phyloP scores from a whole-genome alignment of 2,113 vertebrate genomes.

The Strix uralensis region DNA sequence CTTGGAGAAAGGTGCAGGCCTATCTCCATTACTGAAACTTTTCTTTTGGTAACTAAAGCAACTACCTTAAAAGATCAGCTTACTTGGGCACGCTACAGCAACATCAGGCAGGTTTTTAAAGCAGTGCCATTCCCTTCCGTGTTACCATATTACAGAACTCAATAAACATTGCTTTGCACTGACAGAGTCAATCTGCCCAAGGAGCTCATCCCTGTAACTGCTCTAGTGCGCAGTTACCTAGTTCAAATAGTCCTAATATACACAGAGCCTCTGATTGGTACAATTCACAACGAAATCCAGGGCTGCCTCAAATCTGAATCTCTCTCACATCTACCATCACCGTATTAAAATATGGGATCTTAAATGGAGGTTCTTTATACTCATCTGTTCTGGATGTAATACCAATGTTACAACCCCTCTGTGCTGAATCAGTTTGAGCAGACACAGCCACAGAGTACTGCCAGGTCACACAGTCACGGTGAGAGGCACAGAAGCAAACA shows the following conservation, averaged over 20 bases:
- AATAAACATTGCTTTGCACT: neutral
- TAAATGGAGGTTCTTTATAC: neutral
- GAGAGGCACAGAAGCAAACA: accelerated
- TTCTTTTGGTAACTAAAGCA: neutral
- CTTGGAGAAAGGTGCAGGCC: neutral
- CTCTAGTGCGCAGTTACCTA: neutral
- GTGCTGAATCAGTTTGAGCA: neutral
- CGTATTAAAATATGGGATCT: neutral
- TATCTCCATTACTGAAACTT: neutral
- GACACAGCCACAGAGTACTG: neutral
- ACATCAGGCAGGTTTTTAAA: neutral
- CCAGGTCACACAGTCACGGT: accelerated
- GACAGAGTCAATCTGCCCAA: neutral
- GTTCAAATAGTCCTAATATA: neutral
- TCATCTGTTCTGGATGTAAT: neutral
- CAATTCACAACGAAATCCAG: neutral
- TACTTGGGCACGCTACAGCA: neutral
- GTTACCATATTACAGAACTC: accelerated
- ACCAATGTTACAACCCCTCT: neutral
- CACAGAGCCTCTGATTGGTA: neutral
- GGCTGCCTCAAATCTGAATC: neutral
- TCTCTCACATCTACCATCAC: neutral
- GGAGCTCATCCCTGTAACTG: neutral
- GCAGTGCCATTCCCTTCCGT: neutral
- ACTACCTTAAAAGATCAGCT: neutral